These are phyloP conservation scores for Thunnus maccoyii DNA, from an alignment of 2,113 vertebrate species.

Conservation along the genomic window DNA sequence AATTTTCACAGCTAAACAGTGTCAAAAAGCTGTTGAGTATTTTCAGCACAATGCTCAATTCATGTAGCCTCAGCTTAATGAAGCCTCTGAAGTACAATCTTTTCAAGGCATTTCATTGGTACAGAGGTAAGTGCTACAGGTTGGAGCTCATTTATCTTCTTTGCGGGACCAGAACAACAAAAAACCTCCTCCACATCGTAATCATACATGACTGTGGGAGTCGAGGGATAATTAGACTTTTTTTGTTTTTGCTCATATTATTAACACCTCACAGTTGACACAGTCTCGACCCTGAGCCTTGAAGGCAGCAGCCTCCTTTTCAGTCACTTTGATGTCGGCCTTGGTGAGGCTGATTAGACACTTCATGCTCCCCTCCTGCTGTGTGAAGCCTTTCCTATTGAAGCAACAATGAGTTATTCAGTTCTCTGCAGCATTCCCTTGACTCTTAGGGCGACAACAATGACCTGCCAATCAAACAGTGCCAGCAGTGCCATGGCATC, in stretches of 20 bases:
- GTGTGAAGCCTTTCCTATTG: slow-evolving; percentile 1
- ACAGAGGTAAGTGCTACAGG: neutral
- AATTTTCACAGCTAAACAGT: too few species aligned
- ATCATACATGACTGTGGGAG: neutral
- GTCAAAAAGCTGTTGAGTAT: too few species aligned
- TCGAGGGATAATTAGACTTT: neutral
- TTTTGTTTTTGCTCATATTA: neutral
- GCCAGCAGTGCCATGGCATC: neutral
- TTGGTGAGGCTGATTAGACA: slow-evolving; percentile 25
- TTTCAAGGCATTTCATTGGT: neutral
- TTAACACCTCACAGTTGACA: slow-evolving; percentile 29
- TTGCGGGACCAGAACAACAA: neutral
- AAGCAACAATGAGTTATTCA: slow-evolving; percentile 38
- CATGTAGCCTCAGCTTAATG: too few species aligned
- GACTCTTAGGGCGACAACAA: neutral
- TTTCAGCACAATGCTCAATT: too few species aligned
- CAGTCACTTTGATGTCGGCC: slow-evolving; percentile 31
- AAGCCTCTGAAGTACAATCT: neutral
- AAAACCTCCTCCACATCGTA: neutral
- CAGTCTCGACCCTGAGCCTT: slow-evolving; percentile 20
- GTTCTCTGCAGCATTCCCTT: neutral
- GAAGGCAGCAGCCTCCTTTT: slow-evolving; percentile 22
- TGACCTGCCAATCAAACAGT: slow-evolving; percentile 36
- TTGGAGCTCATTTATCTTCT: neutral
- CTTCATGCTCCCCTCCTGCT: slow-evolving; percentile 34